Conservation (phyloP, 2,797 vertebrate species). For the Limnodromus scolopaceus region DNA sequence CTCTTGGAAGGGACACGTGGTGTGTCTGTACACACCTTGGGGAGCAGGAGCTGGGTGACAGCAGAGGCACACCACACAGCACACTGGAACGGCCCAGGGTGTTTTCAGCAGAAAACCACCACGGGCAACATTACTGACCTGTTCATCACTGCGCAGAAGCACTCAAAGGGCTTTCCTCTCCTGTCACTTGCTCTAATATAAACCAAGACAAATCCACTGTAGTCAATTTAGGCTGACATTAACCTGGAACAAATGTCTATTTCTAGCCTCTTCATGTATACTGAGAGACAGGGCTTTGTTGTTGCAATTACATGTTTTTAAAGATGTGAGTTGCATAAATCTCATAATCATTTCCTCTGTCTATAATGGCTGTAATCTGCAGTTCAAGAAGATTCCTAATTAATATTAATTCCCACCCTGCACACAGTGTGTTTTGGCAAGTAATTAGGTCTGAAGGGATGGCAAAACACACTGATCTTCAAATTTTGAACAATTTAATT, state of each 20-base stretch:
- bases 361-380: constrained; percentile 41
- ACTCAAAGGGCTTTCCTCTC: neutral
- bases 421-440: constrained; percentile 55
- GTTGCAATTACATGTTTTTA: constrained; percentile 39
- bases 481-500: constrained; percentile 70
- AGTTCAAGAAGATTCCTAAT: constrained; percentile 56
- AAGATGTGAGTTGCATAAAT: constrained; percentile 52
- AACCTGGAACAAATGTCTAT: neutral
- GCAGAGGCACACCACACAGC: neutral
- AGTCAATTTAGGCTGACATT: neutral
- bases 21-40: neutral
- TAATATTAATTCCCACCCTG: constrained; percentile 66
- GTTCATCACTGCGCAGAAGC: rapidly evolving
- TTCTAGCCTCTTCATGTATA: neutral
- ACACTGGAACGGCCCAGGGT: neutral
- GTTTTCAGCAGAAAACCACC: neutral
- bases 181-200: neutral
- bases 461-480: constrained; percentile 62
- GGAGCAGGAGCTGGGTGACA: neutral
- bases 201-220: neutral
- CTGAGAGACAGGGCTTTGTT: constrained; percentile 12
- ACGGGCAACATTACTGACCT: neutral
- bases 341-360: constrained; percentile 53
- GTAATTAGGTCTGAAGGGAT: constrained; percentile 64
- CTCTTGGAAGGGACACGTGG: neutral